Evolutionary conservation across 2,888 invertebrate genomes (phyloP).

Genomic region (Andrena praecox): DNA sequence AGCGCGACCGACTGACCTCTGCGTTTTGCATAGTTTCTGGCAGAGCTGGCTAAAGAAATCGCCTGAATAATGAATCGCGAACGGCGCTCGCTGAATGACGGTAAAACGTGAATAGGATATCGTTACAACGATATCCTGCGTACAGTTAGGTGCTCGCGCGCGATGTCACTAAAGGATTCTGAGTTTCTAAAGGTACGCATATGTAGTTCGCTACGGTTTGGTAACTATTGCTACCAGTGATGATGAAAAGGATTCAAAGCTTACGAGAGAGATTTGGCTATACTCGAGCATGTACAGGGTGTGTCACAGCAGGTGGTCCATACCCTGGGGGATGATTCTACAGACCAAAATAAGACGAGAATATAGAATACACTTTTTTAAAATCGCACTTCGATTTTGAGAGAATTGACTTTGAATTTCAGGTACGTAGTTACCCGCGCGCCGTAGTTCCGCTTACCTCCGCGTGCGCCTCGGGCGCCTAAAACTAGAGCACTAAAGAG

Average conservation of each 20-base stretch:
- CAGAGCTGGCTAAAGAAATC: slow-evolving; percentile 10
- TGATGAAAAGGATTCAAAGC: not conserved
- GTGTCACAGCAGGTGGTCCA: too few relatives aligned
- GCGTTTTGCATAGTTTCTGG: slow-evolving; percentile 41
- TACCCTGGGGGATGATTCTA: too few relatives aligned
- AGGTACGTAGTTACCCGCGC: too few relatives aligned
- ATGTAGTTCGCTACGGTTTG: not conserved
- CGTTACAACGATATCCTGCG: not conserved
- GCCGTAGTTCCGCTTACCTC: too few relatives aligned
- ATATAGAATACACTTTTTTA: too few relatives aligned
- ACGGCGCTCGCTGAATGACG: not conserved
- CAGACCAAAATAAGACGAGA: too few relatives aligned
- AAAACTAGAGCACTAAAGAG: too few relatives aligned
- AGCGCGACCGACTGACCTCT: slow-evolving; percentile 38
- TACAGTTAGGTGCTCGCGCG: not conserved
- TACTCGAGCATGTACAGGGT: too few relatives aligned
- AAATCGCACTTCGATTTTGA: too few relatives aligned
- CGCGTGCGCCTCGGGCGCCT: too few relatives aligned
- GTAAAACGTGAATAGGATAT: not conserved
- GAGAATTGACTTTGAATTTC: too few relatives aligned
- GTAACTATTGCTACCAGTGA: not conserved
- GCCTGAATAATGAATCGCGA: slow-evolving; percentile 14
- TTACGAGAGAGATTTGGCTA: too few relatives aligned
- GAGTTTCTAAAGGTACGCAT: not conserved
- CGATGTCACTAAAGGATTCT: not conserved